Evolutionary conservation across 1,140 invertebrate species (phyloP), one percentile per base, ranked within the genome.

Genomic region (Chrysopa pallens): DNA sequence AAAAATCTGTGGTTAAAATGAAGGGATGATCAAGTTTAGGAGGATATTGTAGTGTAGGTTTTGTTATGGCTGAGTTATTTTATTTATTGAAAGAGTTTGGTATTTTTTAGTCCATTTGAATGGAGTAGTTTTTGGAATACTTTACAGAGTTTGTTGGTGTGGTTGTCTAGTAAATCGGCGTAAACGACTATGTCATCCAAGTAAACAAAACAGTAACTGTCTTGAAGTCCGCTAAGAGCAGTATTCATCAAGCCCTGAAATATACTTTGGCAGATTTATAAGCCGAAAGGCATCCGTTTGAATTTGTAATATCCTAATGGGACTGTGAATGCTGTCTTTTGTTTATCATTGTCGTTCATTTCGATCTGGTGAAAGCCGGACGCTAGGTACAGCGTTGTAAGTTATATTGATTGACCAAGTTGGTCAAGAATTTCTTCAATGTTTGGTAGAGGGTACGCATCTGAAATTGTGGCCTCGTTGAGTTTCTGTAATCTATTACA

Each of bases 361-460:
- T 43, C 37, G 11, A 70, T 49, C 11, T 71, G 65, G 49, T 55
- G 62, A 50, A 62, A 70, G 3, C 66, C 68, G 33, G 45, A 52
- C 0, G 42, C 46, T 6, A 65, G 36, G 49, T 70, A 63, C 6
- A 70, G 38, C 0, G 53, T 52, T 1, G 53, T 45, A 27, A 45
- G 47, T 29, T 51, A 51, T 38, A 36, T 43, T 1, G 38, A 29
- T 7, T 40, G 28, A 5, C 46, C 46, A n/a, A 51, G 33, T 17
- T 51, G 42, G 17, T 51, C 47, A 9, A 47, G 37, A 3, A 48
- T 51, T n/a, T 41, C 39, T 13, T 40, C 23, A 14, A 45, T 45
- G 33, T 45, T 45, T 4, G 43, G 43, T 5, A 45, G 27, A 13
- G 43, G 38, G 51, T 59, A 73, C 27, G 33, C 39, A 29, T 61